Evolutionary conservation across 1,140 invertebrate species (phyloP).

Genomic region (Drosophila nikananu): DNA sequence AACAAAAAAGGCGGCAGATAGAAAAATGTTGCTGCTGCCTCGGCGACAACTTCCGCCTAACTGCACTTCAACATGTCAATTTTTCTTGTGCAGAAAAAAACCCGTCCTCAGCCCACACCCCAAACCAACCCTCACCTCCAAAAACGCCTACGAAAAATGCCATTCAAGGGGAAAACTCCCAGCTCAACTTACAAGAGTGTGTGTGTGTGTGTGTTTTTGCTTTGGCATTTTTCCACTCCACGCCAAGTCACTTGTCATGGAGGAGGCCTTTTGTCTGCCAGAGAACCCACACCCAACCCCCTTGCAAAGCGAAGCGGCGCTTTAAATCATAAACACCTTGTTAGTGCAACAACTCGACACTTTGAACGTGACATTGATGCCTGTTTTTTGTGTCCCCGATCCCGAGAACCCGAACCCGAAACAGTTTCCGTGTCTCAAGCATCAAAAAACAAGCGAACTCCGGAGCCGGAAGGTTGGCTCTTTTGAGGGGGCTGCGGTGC

Average conservation of each 20-base stretch:
- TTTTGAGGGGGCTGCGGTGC: slow-evolving; percentile 16
- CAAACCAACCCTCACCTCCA: too few relatives aligned
- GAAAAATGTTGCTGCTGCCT: slow-evolving; percentile 50
- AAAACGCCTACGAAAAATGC: slow-evolving; percentile 54
- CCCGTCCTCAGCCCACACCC: slow-evolving; percentile 40
- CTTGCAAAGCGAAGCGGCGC: slow-evolving; percentile 19
- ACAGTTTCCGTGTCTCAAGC: slow-evolving; percentile 79
- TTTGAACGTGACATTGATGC: slow-evolving; percentile 84
- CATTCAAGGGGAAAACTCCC: slow-evolving; percentile 19
- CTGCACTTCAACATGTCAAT: slow-evolving; percentile 71
- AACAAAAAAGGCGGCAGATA: slow-evolving; percentile 13
- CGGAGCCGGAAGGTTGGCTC: slow-evolving; percentile 32
- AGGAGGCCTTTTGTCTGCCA: slow-evolving; percentile 74
- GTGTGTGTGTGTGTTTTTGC: slow-evolving; percentile 20
- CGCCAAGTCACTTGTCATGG: slow-evolving; percentile 66
- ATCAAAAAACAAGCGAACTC: slow-evolving; percentile 49
- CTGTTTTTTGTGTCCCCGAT: slow-evolving; percentile 56
- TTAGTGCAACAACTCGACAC: slow-evolving; percentile 71
- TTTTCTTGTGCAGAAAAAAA: slow-evolving; percentile 45
- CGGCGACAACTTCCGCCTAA: slow-evolving; percentile 72
- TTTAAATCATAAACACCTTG: slow-evolving; percentile 82
- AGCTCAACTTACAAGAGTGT: slow-evolving; percentile 18
- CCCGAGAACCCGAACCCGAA: slow-evolving; percentile 37
- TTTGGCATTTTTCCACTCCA: slow-evolving; percentile 52
- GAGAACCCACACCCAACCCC: neutral